Evolutionary conservation across 2,113 vertebrate species (phyloP), one percentile per base, ranked within the genome.

Genomic region (Nycticorax nycticorax): DNA sequence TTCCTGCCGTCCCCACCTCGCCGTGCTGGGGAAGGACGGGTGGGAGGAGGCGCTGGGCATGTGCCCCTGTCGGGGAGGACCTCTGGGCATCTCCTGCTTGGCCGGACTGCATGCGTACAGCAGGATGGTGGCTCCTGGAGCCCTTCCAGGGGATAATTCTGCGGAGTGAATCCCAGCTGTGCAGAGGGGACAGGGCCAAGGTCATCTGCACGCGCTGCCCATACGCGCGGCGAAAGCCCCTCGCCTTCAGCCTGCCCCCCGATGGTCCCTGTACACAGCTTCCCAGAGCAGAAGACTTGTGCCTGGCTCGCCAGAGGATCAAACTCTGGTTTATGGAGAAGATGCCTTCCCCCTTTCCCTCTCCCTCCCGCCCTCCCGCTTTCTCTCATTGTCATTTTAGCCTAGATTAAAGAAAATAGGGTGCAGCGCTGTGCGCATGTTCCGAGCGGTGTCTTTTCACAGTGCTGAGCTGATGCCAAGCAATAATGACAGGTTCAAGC

Each of bases 401-500:
- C 91, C 94, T 66, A 88, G 93, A 92, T 92, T 79, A 96, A 97
- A 97, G 94, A 67, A 91, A 95, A 82, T 68, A 77, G 89, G 96
- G 93, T 80, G 89, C 77, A 75, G 91, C 8, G 10, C 84, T 91
- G 56, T 89, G 96, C 95, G 91, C 97, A 97, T 97, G 97, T 93
- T 92, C 96, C 23, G 32, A 79, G 88, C 60, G 3, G 95, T 75
- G 86, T 68, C 92, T 94, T 96, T 95, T 96, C 94, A 95, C 96
- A 89, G 97, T 10, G 63, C 91, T 86, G 94, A 67, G 60, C 96
- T 98, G 91, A 97, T 98, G 97, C 97, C 98, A 97, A 97, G 95
- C 96, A 93, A 88, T 97, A 98, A 98, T 98, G 98, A 98, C 98
- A 97, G 98, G 97, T 96, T 98, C 97, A 97, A 98, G 97, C 97